A percentile compares a stretch with the other conserved stretches of the same genome.
phyloP scores from a whole-genome alignment of 2,113 vertebrate species.

The Serilophus lunatus region DNA sequence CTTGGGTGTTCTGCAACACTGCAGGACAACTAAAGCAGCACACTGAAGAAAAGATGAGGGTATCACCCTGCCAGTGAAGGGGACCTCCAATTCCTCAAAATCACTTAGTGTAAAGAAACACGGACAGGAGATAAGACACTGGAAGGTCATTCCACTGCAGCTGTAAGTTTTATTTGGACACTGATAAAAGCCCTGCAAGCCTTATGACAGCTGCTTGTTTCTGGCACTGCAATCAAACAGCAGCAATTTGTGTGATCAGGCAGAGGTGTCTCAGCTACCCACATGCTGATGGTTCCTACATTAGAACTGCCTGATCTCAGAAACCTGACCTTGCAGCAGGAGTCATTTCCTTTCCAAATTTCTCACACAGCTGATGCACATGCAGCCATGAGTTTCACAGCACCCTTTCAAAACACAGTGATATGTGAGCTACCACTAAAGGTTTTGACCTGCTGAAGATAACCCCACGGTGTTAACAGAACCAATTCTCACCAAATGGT shows the following conservation, averaged over 20 bases:
- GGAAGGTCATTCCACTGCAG: not conserved
- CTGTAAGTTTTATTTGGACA: not conserved
- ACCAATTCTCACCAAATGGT: not conserved
- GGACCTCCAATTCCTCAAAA: not conserved
- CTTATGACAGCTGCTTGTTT: not conserved
- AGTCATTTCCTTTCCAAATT: not conserved
- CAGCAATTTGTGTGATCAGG: not conserved
- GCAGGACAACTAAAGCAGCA: not conserved
- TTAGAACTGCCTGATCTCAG: not conserved
- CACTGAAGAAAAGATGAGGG: rapidly evolving
- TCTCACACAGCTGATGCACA: not conserved
- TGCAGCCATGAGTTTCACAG: not conserved
- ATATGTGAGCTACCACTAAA: not conserved
- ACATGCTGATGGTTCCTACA: not conserved
- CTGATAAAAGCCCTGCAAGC: not conserved
- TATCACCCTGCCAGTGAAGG: not conserved
- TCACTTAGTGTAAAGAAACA: not conserved
- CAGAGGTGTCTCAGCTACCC: not conserved
- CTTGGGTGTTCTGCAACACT: not conserved
- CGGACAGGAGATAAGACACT: not conserved
- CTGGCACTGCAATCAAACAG: not conserved
- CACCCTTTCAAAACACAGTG: not conserved
- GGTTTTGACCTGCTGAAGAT: not conserved
- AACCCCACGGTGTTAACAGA: not conserved
- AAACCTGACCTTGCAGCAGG: not conserved